phyloP scores from a whole-genome alignment of 2,113 vertebrate genomes.

The Alligator sinensis region DNA sequence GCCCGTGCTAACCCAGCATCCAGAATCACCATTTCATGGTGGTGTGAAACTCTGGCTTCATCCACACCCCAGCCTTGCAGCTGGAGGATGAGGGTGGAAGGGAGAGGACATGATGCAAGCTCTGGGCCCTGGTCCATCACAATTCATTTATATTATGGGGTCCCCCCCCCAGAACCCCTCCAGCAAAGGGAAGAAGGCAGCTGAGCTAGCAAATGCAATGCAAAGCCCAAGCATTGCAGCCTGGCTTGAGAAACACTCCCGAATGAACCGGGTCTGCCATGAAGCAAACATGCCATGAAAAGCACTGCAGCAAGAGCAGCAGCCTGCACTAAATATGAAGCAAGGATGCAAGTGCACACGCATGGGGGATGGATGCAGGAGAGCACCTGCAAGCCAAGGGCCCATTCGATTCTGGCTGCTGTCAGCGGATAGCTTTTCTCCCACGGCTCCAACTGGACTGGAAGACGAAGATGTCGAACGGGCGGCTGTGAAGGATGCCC shows the following conservation, averaged over 20 bases:
- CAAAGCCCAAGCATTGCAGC: not conserved
- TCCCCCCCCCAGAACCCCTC: not conserved
- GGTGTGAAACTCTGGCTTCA: not conserved
- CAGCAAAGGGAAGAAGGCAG: not conserved
- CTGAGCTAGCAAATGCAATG: not conserved
- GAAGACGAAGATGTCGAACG: slow-evolving; percentile 26
- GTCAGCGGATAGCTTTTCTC: fast-evolving
- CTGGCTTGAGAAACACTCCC: not conserved
- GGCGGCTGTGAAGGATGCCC: not conserved
- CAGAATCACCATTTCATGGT: not conserved
- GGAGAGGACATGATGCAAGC: not conserved
- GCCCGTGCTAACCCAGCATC: not conserved
- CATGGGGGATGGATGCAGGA: not conserved
- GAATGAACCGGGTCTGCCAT: not conserved
- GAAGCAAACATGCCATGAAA: not conserved
- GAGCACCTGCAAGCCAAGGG: not conserved
- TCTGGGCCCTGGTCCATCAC: not conserved
- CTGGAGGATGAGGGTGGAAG: not conserved
- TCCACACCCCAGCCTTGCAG: not conserved
- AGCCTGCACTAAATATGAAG: not conserved
- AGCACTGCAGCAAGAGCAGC: too few species aligned
- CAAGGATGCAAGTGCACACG: not conserved
- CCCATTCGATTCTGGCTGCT: fast-evolving
- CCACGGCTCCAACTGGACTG: fast-evolving
- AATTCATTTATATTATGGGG: not conserved